Base-by-base conservation (phyloP, 2,888 invertebrate species). In the Slavum lentiscoides region DNA sequence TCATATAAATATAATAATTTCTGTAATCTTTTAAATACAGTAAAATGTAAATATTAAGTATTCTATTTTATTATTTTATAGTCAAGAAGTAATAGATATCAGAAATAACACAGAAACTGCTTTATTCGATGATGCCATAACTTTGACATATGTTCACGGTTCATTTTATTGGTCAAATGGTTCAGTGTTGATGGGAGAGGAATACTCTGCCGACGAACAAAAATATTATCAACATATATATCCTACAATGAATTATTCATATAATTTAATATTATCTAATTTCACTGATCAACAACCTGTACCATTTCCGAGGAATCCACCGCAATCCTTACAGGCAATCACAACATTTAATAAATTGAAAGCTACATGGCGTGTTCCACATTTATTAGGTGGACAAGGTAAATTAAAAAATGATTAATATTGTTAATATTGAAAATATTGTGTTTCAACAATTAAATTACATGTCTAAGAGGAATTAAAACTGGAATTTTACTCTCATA, bases 161-260 rank as follows among this genome's bases (percentile, higher is more conserved):
- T 88, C 92, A 17, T 94, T 95, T 85, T 95, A 93, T 85, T 96
- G 95, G 94, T 94, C 94, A 0, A 92, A 93, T 85, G 94, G 93
- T 0, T 89, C 90, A 74, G 91, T 91, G 85, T 90, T 95, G 83
- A 88, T 92, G 68, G 91, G 91, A 19, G 96, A 96, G 86, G 94
- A 94, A 85, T 93, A 93, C 85, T 76, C 68, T 30, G 23, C 59
- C 4, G 68, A 76, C 30, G 43, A 76, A 59, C 53, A 72, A 80
- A 70, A 93, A 91, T 80, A 80, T n/a, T 80, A 80, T 80, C 80
- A 80, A 53, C 72, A 80, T 58, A 72, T 80, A 21, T 72, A 72
- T 13, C 80, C 80, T 2, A 4, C 30, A 55, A 64, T 72, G 53
- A 58, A 43, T 58, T 62, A 23, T 72, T 39, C 55, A 1, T 80